Evolutionary conservation across 2,888 invertebrate species (phyloP), one percentile per base, ranked within the genome.

Genomic region (Meganola albula): DNA sequence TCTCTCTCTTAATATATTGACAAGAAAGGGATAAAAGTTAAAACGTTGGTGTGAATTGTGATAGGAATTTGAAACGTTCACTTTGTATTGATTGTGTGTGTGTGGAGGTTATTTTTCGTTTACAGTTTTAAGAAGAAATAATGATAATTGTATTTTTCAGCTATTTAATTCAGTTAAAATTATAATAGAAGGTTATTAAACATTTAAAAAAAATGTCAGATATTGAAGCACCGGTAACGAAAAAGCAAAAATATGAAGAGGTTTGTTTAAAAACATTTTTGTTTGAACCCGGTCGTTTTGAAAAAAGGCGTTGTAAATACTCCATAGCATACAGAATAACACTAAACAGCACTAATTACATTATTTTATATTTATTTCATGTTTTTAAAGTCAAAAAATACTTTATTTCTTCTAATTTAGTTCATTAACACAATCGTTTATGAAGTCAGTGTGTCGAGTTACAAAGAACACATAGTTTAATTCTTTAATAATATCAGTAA

Each of bases 171-270:
- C 8, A 5, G 20, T 7, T 5, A 20, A 3, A 18, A 26, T 28
- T 40, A n/a, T n/a, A n/a, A n/a, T n/a, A n/a, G n/a, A n/a, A n/a
- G n/a, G n/a, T n/a, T n/a, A n/a, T n/a, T n/a, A n/a, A n/a, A n/a
- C n/a, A n/a, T n/a, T n/a, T n/a, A n/a, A 29, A 18, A 27, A 46
- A 12, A 29, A 76, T 76, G 76, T 73, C 75, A 9, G 75, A 73
- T 39, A 42, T 50, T 10, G 76, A 75, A 48, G 75, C 71, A 49
- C 75, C 76, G 18, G 72, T 71, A 2, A 55, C 60, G 5, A 77
- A 77, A 55, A 52, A 74, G 22, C 49, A 59, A 1, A 76, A 74
- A 58, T 53, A 51, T 25, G 65, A 63, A 27, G 52, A 52, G 37
- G 52, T 52, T 32, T 24, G 24, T 25, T 16, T 27, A 10, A 8